phyloP scores from a whole-genome alignment of 2,888 invertebrate species.

The Drosophila ezoana region DNA sequence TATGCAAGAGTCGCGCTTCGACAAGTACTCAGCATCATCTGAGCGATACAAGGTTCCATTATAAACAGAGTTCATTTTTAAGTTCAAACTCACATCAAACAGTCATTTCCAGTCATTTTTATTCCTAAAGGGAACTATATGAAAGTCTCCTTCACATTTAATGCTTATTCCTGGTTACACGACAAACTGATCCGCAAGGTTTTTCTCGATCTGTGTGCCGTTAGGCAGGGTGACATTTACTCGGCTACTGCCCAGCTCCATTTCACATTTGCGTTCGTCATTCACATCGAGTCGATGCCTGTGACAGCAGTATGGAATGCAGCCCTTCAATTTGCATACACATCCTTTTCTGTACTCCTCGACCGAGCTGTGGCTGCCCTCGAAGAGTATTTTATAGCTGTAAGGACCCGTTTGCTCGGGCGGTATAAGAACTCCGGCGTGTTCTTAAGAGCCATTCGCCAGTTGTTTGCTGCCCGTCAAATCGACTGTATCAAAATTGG shows the following conservation, averaged over 20 bases:
- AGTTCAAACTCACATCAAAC: slow-evolving; percentile 13
- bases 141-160: not conserved
- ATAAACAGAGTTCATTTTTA: not conserved
- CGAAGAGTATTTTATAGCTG: slow-evolving; percentile 26
- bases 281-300: slow-evolving; percentile 2
- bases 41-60: slow-evolving; percentile 19
- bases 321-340: slow-evolving; percentile 67
- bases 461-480: slow-evolving; percentile 37
- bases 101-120: slow-evolving; percentile 29
- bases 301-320: slow-evolving; percentile 74
- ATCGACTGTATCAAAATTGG: slow-evolving; percentile 50
- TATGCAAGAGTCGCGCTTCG: slow-evolving; percentile 18
- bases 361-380: slow-evolving; percentile 2
- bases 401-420: slow-evolving; percentile 34
- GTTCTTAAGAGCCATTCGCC: slow-evolving; percentile 34
- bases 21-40: not conserved
- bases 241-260: not conserved
- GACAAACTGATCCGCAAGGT: slow-evolving; percentile 11
- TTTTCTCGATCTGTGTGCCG: slow-evolving; percentile 1
- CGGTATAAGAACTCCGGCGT: slow-evolving; percentile 52
- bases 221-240: slow-evolving; percentile 9
- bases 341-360: slow-evolving; percentile 59
- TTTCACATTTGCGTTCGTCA: slow-evolving; percentile 2
- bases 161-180: slow-evolving; percentile 9
- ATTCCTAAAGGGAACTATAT: slow-evolving; percentile 4